Base-by-base conservation (phyloP, 2,113 vertebrate genomes). In the Okapia johnstoni region DNA sequence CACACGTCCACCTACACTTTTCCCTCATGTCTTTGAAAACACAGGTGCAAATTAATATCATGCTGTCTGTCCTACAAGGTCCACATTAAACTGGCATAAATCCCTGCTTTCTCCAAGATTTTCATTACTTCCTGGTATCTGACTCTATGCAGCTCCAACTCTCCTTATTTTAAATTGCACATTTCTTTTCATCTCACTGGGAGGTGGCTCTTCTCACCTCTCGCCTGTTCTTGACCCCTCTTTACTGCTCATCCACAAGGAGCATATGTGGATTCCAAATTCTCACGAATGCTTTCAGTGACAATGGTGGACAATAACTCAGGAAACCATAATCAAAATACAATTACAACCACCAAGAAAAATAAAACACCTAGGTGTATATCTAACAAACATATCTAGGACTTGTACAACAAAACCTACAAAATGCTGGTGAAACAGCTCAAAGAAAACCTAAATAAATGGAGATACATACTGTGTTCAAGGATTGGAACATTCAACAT, bases 21-120 rank as follows among this genome's bases (percentile, higher is more conserved):
- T 40, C 58, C 6, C 0, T 0, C 0, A 2, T 6, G 10, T 85
- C 76, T 43, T 52, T 50, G 66, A 43, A 85, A 91, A 77, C 19
- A 52, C 25, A 80, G 58, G 23, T 11, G 25, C n/a, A 16, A 43
- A 16, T 46, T 50, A 12, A 13, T 7, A 0, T 4, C 9, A 16
- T 2, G 19, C 0, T 15, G 7, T 9, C 57, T 25, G 12, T 48
- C 19, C 26, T 58, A 9, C 11, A 0, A 46, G 25, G 76, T 6
- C n/a, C 16, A 3, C 15, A 4, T 8, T n/a, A 46, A n/a, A 55
- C 46, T 36, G 21, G 2, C 25, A 7, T 19, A 16, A 85, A 40
- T 40, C 6, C 54, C 19, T 52, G 66, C 3, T 1, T 28, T 23
- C 30, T 36, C 6, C 23, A 13, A 55, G 14, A 26, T 33, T 36